A percentile compares a stretch with the other conserved stretches of the same genome.
Conservation (phyloP, 2,797 vertebrate genomes). For the Eurystomus glaucurus region DNA sequence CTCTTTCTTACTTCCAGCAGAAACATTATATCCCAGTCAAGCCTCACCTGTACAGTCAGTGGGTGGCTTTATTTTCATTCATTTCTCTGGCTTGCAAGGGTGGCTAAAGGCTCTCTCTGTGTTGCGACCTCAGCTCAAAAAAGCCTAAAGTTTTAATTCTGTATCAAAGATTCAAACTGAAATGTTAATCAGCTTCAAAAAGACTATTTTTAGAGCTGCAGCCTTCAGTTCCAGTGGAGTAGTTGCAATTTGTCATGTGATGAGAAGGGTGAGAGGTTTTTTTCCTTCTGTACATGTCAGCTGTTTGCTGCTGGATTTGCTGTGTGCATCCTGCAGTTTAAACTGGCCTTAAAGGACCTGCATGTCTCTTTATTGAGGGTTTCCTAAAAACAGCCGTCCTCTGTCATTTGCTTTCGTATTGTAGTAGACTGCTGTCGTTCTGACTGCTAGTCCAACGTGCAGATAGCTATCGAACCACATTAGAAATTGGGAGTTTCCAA, state of each 20-base stretch:
- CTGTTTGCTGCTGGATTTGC: background rate
- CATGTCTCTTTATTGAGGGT: background rate
- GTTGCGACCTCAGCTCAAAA: background rate
- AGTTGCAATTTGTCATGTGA: background rate
- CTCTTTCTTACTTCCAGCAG: background rate
- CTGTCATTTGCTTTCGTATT: background rate
- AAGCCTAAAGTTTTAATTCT: background rate
- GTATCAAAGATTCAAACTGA: background rate
- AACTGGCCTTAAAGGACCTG: background rate
- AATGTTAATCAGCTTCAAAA: background rate
- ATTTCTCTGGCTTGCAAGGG: background rate
- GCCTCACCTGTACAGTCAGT: background rate
- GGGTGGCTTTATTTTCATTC: background rate
- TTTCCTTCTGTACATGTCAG: background rate
- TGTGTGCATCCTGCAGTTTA: background rate
- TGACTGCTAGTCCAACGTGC: background rate
- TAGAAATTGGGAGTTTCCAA: background rate
- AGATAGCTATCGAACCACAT: background rate
- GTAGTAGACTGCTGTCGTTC: background rate
- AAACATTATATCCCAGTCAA: background rate
- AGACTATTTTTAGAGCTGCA: conserved; percentile 15
- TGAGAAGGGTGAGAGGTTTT: background rate
- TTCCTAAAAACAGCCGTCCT: background rate
- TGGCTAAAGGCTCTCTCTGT: background rate
- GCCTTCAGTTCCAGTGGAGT: background rate